phyloP scores from a whole-genome alignment of 2,888 invertebrate species.

The Hecatera dysodea region DNA sequence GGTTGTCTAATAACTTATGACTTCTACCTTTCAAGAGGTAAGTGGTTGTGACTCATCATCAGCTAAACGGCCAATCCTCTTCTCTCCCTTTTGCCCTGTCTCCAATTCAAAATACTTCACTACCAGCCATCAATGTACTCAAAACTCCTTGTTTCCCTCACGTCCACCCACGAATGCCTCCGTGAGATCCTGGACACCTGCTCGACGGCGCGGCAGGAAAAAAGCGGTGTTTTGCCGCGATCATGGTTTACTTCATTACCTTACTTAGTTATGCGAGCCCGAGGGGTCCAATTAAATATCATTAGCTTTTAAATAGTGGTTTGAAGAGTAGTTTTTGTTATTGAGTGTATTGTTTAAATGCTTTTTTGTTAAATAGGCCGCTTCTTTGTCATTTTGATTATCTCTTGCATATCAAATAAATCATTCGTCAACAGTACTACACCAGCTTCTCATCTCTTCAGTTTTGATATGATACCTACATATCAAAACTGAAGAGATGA shows the following conservation, averaged over 20 bases:
- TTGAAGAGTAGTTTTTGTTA: slow-evolving; percentile 47
- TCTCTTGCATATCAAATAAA: not conserved
- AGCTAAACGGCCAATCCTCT: no score
- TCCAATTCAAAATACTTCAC: not conserved
- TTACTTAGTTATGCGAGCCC: slow-evolving; percentile 77
- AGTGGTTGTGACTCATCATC: no score
- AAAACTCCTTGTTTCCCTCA: slow-evolving; percentile 38
- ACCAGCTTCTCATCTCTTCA: not conserved
- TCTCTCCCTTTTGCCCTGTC: not conserved
- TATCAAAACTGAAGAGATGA: no score
- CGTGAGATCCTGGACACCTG: slow-evolving; percentile 82
- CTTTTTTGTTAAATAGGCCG: not conserved
- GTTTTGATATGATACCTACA: not conserved
- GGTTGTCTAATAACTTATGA: not conserved
- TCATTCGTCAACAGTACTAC: not conserved
- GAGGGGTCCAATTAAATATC: slow-evolving; percentile 72
- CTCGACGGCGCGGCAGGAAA: slow-evolving; percentile 60
- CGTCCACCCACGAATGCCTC: slow-evolving; percentile 49
- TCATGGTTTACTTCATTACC: slow-evolving; percentile 86
- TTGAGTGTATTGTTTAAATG: slow-evolving; percentile 47
- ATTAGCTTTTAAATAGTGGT: slow-evolving; percentile 73
- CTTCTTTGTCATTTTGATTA: not conserved
- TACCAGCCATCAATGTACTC: slow-evolving; percentile 64
- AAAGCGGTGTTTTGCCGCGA: slow-evolving; percentile 84
- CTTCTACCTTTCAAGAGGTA: no score